These are phyloP conservation scores for Eunapius fragilis DNA, from an alignment of 37 sponge, comb jelly and placozoan species.

Conservation along the genomic window DNA sequence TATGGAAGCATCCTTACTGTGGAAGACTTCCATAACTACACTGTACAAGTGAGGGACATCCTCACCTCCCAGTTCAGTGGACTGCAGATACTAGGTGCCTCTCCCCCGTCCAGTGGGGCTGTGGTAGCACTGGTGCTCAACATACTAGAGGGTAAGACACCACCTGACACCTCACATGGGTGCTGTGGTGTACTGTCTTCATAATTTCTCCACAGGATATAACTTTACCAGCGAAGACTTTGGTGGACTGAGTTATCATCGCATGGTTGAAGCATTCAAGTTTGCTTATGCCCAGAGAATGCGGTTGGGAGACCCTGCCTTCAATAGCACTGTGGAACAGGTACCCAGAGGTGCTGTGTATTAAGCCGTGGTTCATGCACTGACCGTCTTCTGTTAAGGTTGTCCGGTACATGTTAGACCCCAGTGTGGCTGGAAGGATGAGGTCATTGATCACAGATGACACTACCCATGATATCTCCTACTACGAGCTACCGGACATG, in stretches of 20 bases:
- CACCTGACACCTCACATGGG: not conserved
- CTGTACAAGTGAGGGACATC: conserved; percentile 29
- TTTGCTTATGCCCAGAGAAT: conserved; percentile 80
- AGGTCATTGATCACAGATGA: conserved; percentile 47
- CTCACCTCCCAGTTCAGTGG: conserved; percentile 35
- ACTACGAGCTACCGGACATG: conserved; percentile 50
- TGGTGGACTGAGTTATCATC: conserved; percentile 68
- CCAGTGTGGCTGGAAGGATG: conserved; percentile 27
- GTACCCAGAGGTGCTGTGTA: not conserved
- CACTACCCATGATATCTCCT: conserved; percentile 53
- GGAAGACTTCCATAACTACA: conserved; percentile 72
- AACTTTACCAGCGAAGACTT: conserved; percentile 20
- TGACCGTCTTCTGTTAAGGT: not conserved
- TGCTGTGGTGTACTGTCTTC: not conserved
- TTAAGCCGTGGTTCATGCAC: not conserved
- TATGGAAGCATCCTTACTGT: conserved; percentile 56
- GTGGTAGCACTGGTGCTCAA: conserved; percentile 79
- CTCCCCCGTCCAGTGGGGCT: conserved; percentile 86
- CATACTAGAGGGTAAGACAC: conserved; percentile 64
- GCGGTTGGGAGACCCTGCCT: conserved; percentile 81
- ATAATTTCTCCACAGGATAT: conserved; percentile 41
- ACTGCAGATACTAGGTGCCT: conserved; percentile 41
- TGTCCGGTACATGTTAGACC: conserved; percentile 61
- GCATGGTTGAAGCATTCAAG: conserved; percentile 92
- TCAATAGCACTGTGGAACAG: conserved; percentile 41